Evolutionary conservation across 1,140 invertebrate species (phyloP), one percentile per base, ranked within the genome.

Genomic region (Caenorhabditis tropicalis): DNA sequence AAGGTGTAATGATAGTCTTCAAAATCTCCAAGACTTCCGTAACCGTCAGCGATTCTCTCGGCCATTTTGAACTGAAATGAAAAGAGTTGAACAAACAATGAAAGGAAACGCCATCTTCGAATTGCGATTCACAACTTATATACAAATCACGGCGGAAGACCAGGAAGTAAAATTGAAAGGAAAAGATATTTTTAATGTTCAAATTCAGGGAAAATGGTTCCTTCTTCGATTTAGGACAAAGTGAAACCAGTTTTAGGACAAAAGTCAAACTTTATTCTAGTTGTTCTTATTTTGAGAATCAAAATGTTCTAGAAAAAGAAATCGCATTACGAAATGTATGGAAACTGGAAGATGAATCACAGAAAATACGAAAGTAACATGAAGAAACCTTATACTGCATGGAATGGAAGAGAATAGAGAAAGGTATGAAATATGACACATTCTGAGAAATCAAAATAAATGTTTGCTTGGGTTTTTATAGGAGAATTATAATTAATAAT

Each of bases 31-130:
- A 39, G 33, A 16, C 12, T 60, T 82, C 81, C 49, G 48, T 31
- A 53, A 19, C 79, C 79, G 15, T 81, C 31, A 33, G 48, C 79
- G 12, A 81, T 81, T 43, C 60, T 46, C 49, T 56, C 33, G 19
- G 49, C 58, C 81, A 82, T 82, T 1, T 2, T 56, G 3, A 3
- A 33, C 53, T 58, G 36, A 39, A 82, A 27, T 58, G 5, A 51
- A 51, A 16, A 33, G 12, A 15, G 16, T 5, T 16, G 58, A 33
- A 19, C 58, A 36, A 65, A 65, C 53, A 56, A 27, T 15, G 10
- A 24, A 24, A 56, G 10, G 29, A 27, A 56, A 56, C 21, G 48
- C n/a, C 1, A 4, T 16, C 15, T 56, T 1, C 2, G 19, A 65
- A 65, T n/a, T 15, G 19, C 58, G 24, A 27, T 33, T 7, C 7